phyloP scores from a whole-genome alignment of 2,888 invertebrate species.

The Heteromurus nitidus region DNA sequence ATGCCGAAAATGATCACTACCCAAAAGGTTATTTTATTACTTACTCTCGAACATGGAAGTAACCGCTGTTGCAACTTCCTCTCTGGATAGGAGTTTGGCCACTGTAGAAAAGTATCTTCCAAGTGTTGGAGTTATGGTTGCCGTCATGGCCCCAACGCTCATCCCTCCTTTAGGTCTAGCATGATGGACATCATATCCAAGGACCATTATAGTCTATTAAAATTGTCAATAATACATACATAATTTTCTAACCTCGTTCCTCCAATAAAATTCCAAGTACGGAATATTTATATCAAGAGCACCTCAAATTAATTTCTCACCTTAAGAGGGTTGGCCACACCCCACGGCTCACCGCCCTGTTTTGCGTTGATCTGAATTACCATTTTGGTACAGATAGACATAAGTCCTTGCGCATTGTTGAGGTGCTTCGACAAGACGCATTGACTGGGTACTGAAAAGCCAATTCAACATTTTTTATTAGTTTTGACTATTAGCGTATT shows the following conservation, averaged over 20 bases:
- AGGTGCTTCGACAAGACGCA: constrained; percentile 73
- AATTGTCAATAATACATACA: no score
- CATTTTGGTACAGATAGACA: constrained; percentile 82
- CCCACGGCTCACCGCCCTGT: constrained; percentile 73
- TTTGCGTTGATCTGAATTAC: constrained; percentile 96
- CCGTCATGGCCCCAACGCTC: constrained; percentile 58
- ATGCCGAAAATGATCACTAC: no score
- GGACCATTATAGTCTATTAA: constrained; percentile 75
- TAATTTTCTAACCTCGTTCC: background rate
- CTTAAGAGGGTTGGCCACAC: constrained; percentile 18
- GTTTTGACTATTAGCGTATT: background rate
- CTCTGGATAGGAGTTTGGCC: background rate
- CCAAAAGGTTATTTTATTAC: no score
- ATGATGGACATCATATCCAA: constrained; percentile 75
- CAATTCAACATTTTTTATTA: background rate
- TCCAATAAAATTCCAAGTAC: background rate
- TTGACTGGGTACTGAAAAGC: constrained; percentile 78
- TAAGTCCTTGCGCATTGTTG: constrained; percentile 25
- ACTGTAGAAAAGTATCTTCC: constrained; percentile 45
- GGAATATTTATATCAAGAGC: background rate
- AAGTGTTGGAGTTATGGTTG: constrained; percentile 13
- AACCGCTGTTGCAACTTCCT: constrained; percentile 28
- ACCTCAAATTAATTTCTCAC: constrained; percentile 18
- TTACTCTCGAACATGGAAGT: constrained; percentile 49
- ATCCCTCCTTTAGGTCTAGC: constrained; percentile 47